A percentile compares a stretch with the other conserved stretches of the same genome.
phyloP scores from a whole-genome alignment of 2,113 vertebrate genomes.

The Prietella phreatophila region DNA sequence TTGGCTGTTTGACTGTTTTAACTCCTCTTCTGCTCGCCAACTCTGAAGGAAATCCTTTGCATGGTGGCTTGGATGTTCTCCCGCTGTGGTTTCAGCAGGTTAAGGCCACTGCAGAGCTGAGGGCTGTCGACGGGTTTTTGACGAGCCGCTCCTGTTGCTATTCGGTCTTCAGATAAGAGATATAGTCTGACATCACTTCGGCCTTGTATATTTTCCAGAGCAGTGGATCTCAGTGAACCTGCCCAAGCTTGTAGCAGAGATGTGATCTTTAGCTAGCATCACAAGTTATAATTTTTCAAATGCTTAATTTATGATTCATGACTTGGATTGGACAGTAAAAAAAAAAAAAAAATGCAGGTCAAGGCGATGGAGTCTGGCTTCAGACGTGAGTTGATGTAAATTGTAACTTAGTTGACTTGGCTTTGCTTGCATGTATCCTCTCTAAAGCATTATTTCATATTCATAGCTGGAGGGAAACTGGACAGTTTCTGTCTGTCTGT shows the following conservation, averaged over 20 bases:
- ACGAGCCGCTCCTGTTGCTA: slow-evolving; percentile 54
- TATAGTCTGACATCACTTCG: slow-evolving; percentile 68
- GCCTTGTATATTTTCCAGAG: slow-evolving; percentile 63
- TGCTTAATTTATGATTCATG: neutral
- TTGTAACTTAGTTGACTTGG: slow-evolving; percentile 75
- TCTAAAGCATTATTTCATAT: slow-evolving; percentile 79
- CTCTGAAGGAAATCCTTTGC: slow-evolving; percentile 64
- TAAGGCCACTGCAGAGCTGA: slow-evolving; percentile 34
- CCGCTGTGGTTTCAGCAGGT: slow-evolving; percentile 50
- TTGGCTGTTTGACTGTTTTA: slow-evolving; percentile 67
- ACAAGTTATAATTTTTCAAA: neutral
- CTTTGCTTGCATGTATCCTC: slow-evolving; percentile 76
- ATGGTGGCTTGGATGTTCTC: slow-evolving; percentile 54
- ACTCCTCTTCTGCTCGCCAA: slow-evolving; percentile 63
- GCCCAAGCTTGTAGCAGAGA: slow-evolving; percentile 6
- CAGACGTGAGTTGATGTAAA: slow-evolving; percentile 75
- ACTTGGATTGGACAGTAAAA: slow-evolving; percentile 55
- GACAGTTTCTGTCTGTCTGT: slow-evolving; percentile 67
- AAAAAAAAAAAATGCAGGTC: slow-evolving; percentile 55
- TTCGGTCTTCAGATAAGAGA: slow-evolving; percentile 64
- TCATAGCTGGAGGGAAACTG: slow-evolving; percentile 71
- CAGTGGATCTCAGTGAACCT: neutral
- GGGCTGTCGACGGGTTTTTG: slow-evolving; percentile 33
- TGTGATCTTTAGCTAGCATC: slow-evolving; percentile 16
- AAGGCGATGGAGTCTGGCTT: slow-evolving; percentile 58